phyloP scores from a whole-genome alignment of 2,113 vertebrate genomes.

The Scomber scombrus region DNA sequence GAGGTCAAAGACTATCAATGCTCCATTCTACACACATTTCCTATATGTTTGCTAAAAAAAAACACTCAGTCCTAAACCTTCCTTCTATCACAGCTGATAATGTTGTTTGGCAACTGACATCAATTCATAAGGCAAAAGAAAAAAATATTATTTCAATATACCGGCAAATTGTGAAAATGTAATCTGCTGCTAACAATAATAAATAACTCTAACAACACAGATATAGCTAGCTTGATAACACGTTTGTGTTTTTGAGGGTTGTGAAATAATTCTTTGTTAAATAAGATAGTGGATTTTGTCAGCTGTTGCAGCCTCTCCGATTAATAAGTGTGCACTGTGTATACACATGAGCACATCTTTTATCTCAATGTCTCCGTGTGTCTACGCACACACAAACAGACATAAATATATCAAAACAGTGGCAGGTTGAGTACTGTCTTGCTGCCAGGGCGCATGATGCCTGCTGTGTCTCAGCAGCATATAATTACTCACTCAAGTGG shows the following conservation, averaged over 20 bases:
- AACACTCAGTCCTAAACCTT: too few relatives aligned
- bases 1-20: too few relatives aligned
- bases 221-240: neutral
- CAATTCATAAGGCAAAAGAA: too few relatives aligned
- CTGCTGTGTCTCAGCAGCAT: constrained; percentile 46
- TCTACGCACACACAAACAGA: constrained; percentile 23
- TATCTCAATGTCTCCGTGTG: neutral
- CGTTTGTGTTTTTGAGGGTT: neutral
- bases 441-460: constrained; percentile 23
- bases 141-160: too few relatives aligned
- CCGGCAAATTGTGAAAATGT: too few relatives aligned
- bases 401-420: constrained; percentile 18
- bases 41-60: too few relatives aligned
- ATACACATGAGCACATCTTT: constrained; percentile 10
- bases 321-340: neutral
- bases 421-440: constrained; percentile 24
- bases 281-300: neutral
- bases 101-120: too few relatives aligned
- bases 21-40: too few relatives aligned
- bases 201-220: too few relatives aligned
- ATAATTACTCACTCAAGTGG: constrained; percentile 56
- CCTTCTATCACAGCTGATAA: too few relatives aligned
- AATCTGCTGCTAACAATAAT: too few relatives aligned
- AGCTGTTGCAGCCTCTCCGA: neutral
- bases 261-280: neutral